Base-by-base conservation (phyloP, 2,888 invertebrate species). In the Eudemis profundana region DNA sequence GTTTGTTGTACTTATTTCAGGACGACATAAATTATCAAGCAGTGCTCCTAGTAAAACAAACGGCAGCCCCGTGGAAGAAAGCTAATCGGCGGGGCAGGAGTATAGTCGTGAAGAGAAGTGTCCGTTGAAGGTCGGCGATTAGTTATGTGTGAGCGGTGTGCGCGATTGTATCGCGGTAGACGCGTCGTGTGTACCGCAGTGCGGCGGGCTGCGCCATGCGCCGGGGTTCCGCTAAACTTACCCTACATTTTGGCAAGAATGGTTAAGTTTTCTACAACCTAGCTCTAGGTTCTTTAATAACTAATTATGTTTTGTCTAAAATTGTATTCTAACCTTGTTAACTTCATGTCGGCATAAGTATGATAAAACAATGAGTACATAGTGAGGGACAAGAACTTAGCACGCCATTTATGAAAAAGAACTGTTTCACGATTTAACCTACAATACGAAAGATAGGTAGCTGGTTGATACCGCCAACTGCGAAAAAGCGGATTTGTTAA, bases 161-260 rank as follows among this genome's bases (percentile, higher is more conserved):
- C 56, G 49, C 60, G 63, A 63, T 49, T 42, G 56, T 63, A 63
- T 63, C 63, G 63, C 56, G 27, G 49, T 21, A 33, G 62, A 33
- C 49, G 66, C 47, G 61, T 50, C 42, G 49, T 53, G 44, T 50
- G 56, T 66, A 40, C 66, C 66, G 66, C 66, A 66, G 61, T 66
- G 66, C 66, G 66, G 49, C 61, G 61, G 56, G 61, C 57, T 66
- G 66, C 66, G 65, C 42, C 65, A 65, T 60, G 51, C 65, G 65
- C 59, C 59, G 23, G 59, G 50, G 36, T 51, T 66, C 53, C 53
- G 60, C 53, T 60, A 40, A 36, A 36, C 36, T 54, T 61, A 61
- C 56, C 40, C 49, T 40, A 56, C 19, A 56, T 56, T 63, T 56
- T 56, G 21, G 47, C 49, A 49, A 56, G 40, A 21, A 42, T 42